Percentiles rank a stretch among this genome's conserved stretches.
These are phyloP conservation scores for Stichopus horrens DNA, from an alignment of 53 echinoderm and acorn worm genomes.

Conservation along the genomic window DNA sequence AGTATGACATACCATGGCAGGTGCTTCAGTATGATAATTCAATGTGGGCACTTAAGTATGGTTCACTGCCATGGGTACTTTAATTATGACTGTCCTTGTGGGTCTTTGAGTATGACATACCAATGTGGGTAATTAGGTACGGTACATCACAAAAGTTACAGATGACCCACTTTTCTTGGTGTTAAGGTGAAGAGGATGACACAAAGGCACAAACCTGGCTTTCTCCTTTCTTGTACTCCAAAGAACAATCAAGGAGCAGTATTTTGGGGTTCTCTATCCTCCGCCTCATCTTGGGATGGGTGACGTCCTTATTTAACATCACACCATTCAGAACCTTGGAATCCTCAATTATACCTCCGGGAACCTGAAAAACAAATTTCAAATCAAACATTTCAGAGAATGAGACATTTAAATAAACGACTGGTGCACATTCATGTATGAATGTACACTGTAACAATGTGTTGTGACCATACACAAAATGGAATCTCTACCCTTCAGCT, in stretches of 20 bases:
- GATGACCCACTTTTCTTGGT: no score
- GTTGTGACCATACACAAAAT: no score
- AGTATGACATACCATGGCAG: no score
- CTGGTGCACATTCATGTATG: background rate
- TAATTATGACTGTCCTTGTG: no score
- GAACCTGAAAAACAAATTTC: conserved; percentile 57
- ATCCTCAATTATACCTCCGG: conserved; percentile 92
- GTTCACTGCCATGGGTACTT: no score
- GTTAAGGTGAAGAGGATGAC: no score
- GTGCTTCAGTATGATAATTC: no score
- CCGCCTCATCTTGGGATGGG: conserved; percentile 85
- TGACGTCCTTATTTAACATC: conserved; percentile 98
- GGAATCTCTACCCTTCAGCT: no score
- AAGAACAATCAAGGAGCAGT: conserved; percentile 82
- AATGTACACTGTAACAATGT: background rate
- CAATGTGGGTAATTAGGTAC: no score
- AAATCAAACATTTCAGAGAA: background rate
- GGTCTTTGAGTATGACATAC: no score
- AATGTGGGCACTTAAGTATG: no score
- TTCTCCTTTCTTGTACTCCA: conserved; percentile 99
- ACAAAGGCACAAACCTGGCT: conserved; percentile 67
- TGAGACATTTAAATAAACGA: background rate
- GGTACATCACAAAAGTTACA: no score
- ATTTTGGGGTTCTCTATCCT: conserved; percentile 90
- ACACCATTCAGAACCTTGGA: conserved; percentile 82